These are phyloP conservation scores for Rissa tridactyla DNA, from an alignment of 2,113 vertebrate species.

Conservation along the genomic window DNA sequence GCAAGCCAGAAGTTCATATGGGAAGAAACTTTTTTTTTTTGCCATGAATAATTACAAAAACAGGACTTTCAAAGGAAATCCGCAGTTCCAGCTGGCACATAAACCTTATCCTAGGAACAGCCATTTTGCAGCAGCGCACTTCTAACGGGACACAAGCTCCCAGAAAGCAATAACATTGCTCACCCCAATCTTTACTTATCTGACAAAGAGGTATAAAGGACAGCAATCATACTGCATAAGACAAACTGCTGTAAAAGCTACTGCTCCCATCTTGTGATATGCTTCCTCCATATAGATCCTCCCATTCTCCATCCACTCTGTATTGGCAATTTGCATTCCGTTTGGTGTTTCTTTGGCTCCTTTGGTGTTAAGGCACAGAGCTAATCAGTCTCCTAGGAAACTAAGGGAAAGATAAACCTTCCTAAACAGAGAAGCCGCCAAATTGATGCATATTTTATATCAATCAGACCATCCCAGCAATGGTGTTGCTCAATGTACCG, in stretches of 20 bases:
- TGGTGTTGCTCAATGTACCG: neutral
- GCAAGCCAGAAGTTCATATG: neutral
- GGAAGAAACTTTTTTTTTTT: neutral
- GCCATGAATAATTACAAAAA: neutral
- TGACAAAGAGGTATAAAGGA: neutral
- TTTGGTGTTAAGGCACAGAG: neutral
- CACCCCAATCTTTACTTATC: neutral
- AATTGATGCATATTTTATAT: neutral
- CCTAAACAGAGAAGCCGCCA: neutral
- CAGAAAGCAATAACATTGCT: neutral
- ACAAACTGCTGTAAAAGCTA: neutral
- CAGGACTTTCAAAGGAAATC: constrained; percentile 21
- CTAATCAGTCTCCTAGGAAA: neutral
- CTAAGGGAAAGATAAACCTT: neutral
- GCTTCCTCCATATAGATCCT: neutral
- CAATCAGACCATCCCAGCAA: neutral
- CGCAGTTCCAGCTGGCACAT: constrained; percentile 11
- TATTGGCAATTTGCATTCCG: neutral
- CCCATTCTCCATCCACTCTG: neutral
- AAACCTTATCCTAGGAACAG: neutral
- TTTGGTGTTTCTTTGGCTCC: neutral
- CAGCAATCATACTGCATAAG: rapidly evolving
- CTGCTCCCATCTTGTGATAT: neutral
- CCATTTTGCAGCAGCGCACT: neutral
- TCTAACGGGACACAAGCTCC: neutral